Evolutionary conservation across 2,113 vertebrate genomes (phyloP).

Genomic region (Suricata suricatta): DNA sequence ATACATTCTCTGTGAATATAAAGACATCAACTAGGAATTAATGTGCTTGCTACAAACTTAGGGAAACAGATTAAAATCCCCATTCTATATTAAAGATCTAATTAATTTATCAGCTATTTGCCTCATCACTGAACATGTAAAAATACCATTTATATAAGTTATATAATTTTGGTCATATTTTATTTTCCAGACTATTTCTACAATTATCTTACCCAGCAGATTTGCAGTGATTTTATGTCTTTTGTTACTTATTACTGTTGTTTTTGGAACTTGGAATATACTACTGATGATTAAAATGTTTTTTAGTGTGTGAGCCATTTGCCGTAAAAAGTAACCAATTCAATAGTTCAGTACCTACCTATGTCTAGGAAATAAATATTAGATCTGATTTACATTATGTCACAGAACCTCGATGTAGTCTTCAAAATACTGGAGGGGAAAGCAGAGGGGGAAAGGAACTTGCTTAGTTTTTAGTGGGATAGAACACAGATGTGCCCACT

Average conservation of each 20-base stretch:
- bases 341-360: background rate
- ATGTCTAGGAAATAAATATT: background rate
- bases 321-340: background rate
- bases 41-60: conserved; percentile 10
- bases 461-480: background rate
- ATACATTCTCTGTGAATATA: conserved; percentile 24
- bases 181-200: conserved; percentile 16
- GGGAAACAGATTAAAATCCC: conserved; percentile 26
- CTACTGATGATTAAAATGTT: background rate
- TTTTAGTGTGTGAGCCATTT: background rate
- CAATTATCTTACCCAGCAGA: background rate
- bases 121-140: background rate
- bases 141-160: background rate
- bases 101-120: conserved; percentile 32
- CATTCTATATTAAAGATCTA: conserved; percentile 38
- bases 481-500: background rate
- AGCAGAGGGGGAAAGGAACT: background rate
- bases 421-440: background rate
- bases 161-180: conserved; percentile 12
- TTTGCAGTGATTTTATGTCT: background rate
- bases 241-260: conserved; percentile 8
- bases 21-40: conserved; percentile 39
- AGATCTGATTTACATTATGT: background rate
- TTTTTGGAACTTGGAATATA: conserved; percentile 21
- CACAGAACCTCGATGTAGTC: background rate